Conservation (phyloP, 2,888 invertebrate genomes). For the Darwinula stevensoni region DNA sequence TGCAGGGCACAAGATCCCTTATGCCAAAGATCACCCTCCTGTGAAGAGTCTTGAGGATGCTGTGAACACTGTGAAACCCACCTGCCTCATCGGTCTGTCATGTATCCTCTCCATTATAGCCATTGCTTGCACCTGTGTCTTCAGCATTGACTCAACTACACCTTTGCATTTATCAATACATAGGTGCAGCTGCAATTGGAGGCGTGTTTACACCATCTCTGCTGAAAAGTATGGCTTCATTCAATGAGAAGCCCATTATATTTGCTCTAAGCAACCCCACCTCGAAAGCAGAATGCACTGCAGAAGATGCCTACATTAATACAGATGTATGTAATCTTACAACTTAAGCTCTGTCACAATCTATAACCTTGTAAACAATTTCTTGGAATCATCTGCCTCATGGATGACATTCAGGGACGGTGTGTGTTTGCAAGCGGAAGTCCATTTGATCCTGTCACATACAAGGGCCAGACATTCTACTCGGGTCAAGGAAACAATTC, state of each 20-base stretch:
- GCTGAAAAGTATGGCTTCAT: slow-evolving; percentile 48
- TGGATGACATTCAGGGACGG: slow-evolving; percentile 31
- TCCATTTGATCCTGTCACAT: slow-evolving; percentile 60
- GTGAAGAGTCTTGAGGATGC: slow-evolving; percentile 49
- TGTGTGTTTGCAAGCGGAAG: slow-evolving; percentile 86
- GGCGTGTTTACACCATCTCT: slow-evolving; percentile 79
- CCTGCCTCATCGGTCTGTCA: slow-evolving; percentile 71
- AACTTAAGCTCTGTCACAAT: not conserved
- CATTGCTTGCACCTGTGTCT: slow-evolving; percentile 14
- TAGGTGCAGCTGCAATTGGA: slow-evolving; percentile 69
- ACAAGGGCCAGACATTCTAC: slow-evolving; percentile 43
- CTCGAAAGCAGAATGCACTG: slow-evolving; percentile 94
- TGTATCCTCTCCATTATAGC: too few species aligned
- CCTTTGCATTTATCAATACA: too few species aligned
- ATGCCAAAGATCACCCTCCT: slow-evolving; percentile 44
- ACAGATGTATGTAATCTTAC: slow-evolving; percentile 33
- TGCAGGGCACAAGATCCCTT: slow-evolving; percentile 41
- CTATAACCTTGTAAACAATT: not conserved
- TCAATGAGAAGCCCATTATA: slow-evolving; percentile 62
- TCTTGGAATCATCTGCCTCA: not conserved
- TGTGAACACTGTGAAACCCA: slow-evolving; percentile 48
- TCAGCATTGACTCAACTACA: not conserved
- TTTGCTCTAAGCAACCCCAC: slow-evolving; percentile 98
- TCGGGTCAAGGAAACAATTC: slow-evolving; percentile 96
- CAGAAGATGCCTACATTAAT: slow-evolving; percentile 68